Evolutionary conservation across 2,113 vertebrate species (phyloP).

Genomic region (Serilophus lunatus): DNA sequence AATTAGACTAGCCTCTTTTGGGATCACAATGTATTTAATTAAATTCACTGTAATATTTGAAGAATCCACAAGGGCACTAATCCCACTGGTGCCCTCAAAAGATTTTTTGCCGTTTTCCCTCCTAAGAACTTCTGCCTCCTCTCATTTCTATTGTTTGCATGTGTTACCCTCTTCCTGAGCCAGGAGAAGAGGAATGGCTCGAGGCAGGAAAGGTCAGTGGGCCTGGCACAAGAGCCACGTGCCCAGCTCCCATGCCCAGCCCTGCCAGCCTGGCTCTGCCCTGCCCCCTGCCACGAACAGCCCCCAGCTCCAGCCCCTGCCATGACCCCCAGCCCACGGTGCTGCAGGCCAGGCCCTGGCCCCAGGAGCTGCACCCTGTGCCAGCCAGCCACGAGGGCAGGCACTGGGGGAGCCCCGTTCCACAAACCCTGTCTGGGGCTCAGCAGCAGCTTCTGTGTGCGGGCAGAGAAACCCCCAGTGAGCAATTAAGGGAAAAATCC

Average conservation of each 20-base stretch:
- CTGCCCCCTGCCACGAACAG: not conserved
- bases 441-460: fast-evolving
- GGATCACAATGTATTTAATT: slow-evolving; percentile 79
- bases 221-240: fast-evolving
- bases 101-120: slow-evolving; percentile 45
- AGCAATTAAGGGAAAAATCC: not conserved
- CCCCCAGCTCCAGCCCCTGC: not conserved
- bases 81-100: slow-evolving; percentile 68
- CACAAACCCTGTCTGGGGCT: fast-evolving
- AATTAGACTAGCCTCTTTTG: slow-evolving; percentile 78
- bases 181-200: not conserved
- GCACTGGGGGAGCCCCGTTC: fast-evolving
- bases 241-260: fast-evolving
- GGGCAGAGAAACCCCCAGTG: not conserved
- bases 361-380: fast-evolving
- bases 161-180: not conserved
- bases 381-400: too few relatives aligned
- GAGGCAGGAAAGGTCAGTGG: not conserved
- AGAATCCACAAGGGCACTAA: slow-evolving; percentile 72
- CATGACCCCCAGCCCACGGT: fast-evolving
- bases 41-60: slow-evolving; percentile 79
- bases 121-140: slow-evolving; percentile 19
- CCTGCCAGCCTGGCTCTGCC: not conserved
- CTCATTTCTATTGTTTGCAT: slow-evolving; percentile 37
- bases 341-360: not conserved